Conservation (phyloP, 2,888 invertebrate species). For the Hoplodrina blanda region DNA sequence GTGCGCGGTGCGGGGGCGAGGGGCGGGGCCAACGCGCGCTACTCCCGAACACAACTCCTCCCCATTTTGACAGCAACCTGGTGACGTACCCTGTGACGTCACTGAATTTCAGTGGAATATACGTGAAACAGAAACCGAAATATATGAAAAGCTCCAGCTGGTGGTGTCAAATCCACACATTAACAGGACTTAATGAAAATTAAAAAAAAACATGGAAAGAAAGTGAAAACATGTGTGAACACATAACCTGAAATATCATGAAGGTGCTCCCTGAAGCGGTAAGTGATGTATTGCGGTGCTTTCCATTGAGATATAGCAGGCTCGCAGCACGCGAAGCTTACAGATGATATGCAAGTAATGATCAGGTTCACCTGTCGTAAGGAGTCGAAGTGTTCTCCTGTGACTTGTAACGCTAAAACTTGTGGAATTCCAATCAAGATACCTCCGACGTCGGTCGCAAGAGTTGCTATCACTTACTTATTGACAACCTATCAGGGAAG, state of each 20-base stretch:
- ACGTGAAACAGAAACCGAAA: background rate
- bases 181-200: background rate
- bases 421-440: constrained; percentile 57
- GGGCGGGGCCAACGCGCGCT: constrained; percentile 80
- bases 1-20: constrained; percentile 68
- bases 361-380: background rate
- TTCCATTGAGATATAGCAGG: too few relatives aligned
- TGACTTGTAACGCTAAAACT: constrained; percentile 30
- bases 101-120: constrained; percentile 42
- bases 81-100: constrained; percentile 73
- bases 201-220: too few relatives aligned
- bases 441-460: constrained; percentile 12
- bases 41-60: constrained; percentile 74
- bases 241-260: background rate
- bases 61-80: constrained; percentile 80
- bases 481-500: background rate
- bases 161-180: background rate
- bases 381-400: constrained; percentile 9
- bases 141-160: background rate
- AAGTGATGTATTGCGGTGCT: too few relatives aligned
- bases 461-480: constrained; percentile 2
- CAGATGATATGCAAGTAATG: background rate
- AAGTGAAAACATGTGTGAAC: background rate
- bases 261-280: too few relatives aligned
- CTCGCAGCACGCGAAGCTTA: too few relatives aligned